Evolutionary conservation across 2,113 vertebrate species (phyloP).

Genomic region (Eudyptes chrysolophus): DNA sequence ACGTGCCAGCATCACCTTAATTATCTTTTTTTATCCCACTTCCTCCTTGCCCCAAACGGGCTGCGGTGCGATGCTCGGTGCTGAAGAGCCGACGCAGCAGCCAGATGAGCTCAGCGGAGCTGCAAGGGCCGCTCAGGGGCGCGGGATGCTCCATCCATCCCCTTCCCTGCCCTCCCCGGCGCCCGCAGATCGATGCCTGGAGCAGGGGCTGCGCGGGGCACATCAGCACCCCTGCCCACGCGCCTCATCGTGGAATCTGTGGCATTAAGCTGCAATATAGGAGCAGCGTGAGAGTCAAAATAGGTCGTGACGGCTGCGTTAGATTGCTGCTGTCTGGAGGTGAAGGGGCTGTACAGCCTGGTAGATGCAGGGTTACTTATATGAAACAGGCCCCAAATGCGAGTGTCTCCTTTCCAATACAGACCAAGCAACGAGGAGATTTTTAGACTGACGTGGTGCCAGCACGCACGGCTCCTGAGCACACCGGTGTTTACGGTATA

Average conservation of each 20-base stretch:
- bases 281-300: background rate
- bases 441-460: accelerated
- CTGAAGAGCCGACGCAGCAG: background rate
- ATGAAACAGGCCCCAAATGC: accelerated
- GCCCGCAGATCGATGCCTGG: accelerated
- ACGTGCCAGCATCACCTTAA: background rate
- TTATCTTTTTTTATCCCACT: background rate
- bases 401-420: background rate
- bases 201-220: background rate
- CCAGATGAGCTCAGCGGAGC: background rate
- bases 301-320: background rate
- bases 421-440: background rate
- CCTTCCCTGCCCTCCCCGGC: background rate
- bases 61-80: background rate
- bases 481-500: background rate
- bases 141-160: background rate
- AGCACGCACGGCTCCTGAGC: accelerated
- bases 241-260: background rate
- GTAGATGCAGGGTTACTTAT: background rate
- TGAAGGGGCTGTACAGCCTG: background rate
- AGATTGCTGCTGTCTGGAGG: background rate
- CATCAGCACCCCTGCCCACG: background rate
- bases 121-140: background rate
- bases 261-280: no score
- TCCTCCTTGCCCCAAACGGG: background rate